phyloP scores from a whole-genome alignment of 2,113 vertebrate genomes.

The Empidonax alnorum region DNA sequence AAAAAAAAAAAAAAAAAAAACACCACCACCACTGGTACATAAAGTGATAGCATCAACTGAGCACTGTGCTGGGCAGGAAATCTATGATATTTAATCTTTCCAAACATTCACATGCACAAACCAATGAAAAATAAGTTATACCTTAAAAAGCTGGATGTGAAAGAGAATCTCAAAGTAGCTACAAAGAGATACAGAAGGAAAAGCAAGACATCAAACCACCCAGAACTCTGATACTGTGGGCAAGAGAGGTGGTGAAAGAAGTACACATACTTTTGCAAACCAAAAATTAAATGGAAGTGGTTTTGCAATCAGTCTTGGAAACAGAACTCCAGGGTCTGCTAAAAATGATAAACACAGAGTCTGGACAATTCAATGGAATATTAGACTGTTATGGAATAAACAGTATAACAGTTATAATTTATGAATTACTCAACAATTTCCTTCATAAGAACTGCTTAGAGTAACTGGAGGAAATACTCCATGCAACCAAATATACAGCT shows the following conservation, averaged over 20 bases:
- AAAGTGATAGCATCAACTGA: not conserved
- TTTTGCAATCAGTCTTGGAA: not conserved
- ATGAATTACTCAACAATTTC: not conserved
- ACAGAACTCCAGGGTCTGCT: not conserved
- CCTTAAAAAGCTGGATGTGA: not conserved
- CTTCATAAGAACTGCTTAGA: not conserved
- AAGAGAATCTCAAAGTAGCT: not conserved
- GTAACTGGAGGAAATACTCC: not conserved
- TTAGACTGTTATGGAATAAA: not conserved
- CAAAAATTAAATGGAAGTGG: not conserved
- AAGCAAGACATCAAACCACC: not conserved
- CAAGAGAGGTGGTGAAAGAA: not conserved
- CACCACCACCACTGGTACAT: not conserved
- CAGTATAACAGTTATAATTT: not conserved
- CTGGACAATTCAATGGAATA: not conserved
- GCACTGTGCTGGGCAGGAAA: not conserved
- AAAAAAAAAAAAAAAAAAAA: no score
- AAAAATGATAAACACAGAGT: not conserved
- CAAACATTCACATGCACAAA: not conserved
- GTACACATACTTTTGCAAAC: not conserved
- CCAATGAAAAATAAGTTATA: not conserved
- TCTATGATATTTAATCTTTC: not conserved
- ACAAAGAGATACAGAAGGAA: not conserved
- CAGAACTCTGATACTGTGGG: not conserved
- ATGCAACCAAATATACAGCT: not conserved